Percentiles rank a stretch among this genome's conserved stretches.
Conservation (phyloP, 2,797 vertebrate genomes). For the Cichlasoma orientale region DNA sequence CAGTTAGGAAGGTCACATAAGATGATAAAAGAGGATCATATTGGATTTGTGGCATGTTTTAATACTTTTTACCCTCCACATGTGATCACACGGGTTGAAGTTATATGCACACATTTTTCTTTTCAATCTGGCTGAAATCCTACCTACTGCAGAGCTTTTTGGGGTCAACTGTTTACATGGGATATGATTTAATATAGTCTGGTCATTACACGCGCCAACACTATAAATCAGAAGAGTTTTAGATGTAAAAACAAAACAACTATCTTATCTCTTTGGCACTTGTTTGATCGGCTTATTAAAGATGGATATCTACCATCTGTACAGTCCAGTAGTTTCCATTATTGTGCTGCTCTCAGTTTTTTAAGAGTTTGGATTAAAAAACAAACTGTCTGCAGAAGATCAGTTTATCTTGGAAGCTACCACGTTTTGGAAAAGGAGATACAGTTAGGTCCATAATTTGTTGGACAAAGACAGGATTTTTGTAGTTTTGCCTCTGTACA, state of each 20-base stretch:
- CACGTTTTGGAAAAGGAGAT: background rate
- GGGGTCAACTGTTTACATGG: background rate
- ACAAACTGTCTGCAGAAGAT: background rate
- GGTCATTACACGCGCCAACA: background rate
- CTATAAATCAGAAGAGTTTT: background rate
- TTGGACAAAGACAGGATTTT: background rate
- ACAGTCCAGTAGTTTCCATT: background rate
- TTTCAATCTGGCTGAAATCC: background rate
- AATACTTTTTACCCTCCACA: background rate
- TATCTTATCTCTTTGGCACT: background rate
- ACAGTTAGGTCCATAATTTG: background rate
- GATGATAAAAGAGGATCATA: background rate
- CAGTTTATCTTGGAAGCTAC: background rate
- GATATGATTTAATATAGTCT: background rate
- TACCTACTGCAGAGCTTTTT: background rate
- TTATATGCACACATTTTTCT: background rate
- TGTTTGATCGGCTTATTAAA: background rate
- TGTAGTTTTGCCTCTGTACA: background rate
- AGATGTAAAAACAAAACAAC: background rate
- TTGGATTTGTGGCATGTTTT: too few relatives aligned
- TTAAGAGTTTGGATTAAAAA: background rate
- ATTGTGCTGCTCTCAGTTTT: background rate
- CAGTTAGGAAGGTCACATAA: background rate
- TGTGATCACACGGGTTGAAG: background rate
- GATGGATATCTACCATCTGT: background rate